Evolutionary conservation across 1,140 invertebrate genomes (phyloP).

Genomic region (Chrysoperla carnea): DNA sequence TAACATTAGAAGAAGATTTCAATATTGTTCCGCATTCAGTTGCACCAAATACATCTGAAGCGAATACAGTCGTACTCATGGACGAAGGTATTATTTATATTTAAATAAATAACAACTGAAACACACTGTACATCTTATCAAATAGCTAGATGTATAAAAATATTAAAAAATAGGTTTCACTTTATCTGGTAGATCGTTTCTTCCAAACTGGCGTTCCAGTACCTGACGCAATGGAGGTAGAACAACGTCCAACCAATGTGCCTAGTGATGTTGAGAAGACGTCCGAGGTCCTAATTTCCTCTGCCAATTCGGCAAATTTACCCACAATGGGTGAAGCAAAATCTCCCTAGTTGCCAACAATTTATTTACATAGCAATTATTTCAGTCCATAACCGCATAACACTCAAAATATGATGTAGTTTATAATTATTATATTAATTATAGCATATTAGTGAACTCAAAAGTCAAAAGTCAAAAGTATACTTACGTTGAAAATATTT

Average conservation of each 20-base stretch:
- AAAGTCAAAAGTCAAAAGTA: no score
- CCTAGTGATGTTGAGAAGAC: background rate
- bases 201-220: conserved; percentile 14
- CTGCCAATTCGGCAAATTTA: background rate
- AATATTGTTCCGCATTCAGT: conserved; percentile 71
- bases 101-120: background rate
- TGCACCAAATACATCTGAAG: conserved; percentile 35
- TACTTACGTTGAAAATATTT: no score
- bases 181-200: conserved; percentile 14
- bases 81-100: conserved; percentile 37
- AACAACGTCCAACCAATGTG: conserved; percentile 8
- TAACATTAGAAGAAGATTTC: conserved; percentile 83
- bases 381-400: no score
- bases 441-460: no score
- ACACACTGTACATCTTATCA: background rate
- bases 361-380: no score
- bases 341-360: background rate
- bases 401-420: no score
- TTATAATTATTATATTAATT: no score
- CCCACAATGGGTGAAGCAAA: background rate
- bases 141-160: background rate
- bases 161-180: background rate
- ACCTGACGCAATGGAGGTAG: conserved; percentile 14
- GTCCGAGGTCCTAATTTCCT: background rate
- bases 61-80: conserved; percentile 48